Evolutionary conservation across 2,797 vertebrate genomes (phyloP).

Genomic region (Hemitrygon akajei): DNA sequence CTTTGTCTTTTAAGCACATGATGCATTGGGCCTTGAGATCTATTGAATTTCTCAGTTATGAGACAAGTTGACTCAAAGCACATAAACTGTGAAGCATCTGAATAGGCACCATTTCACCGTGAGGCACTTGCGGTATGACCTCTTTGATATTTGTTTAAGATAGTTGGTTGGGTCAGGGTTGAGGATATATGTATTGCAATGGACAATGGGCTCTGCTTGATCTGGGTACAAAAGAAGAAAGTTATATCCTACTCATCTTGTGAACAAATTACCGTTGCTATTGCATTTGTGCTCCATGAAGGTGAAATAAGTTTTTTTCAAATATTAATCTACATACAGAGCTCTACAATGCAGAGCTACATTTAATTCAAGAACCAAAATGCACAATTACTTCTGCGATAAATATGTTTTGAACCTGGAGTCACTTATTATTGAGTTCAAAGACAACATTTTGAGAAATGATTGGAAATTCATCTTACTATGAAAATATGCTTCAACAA

Average conservation of each 20-base stretch:
- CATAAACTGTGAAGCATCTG: no score
- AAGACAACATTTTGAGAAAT: conserved; percentile 18
- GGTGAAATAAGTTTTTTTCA: background rate
- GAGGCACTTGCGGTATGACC: no score
- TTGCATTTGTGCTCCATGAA: background rate
- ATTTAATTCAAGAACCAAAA: conserved; percentile 3
- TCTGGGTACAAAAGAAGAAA: background rate
- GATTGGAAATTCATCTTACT: conserved; percentile 20
- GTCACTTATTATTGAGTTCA: background rate
- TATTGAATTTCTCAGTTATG: no score
- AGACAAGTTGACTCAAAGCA: no score
- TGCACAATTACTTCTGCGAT: conserved; percentile 8
- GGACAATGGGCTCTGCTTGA: background rate
- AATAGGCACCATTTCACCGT: no score
- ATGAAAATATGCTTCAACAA: conserved; percentile 21
- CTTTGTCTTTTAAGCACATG: no score
- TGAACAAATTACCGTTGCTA: background rate
- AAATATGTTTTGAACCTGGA: background rate
- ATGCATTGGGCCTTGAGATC: no score
- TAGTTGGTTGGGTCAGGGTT: no score
- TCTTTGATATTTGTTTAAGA: no score
- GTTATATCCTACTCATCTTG: background rate
- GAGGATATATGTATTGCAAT: background rate
- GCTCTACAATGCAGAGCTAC: background rate
- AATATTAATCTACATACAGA: background rate